Evolutionary conservation across 2,888 invertebrate species (phyloP), one percentile per base, ranked within the genome.

Genomic region (Pseudanteris insignis): DNA sequence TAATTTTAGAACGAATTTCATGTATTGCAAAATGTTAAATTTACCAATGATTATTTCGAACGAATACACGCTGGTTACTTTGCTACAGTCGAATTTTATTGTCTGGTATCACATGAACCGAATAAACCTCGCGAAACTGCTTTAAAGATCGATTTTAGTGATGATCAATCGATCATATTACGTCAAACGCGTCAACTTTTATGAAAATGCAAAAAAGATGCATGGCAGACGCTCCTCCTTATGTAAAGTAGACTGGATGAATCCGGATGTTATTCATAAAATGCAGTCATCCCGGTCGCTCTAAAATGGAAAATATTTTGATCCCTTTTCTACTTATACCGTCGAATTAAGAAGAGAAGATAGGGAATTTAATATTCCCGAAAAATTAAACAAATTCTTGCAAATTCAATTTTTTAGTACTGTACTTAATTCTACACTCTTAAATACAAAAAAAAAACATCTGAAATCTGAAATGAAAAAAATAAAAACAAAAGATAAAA

Each of bases 161-260:
- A 47, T 41, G 38, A 41, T 40, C 25, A 30, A 55, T 55, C 55
- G 47, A 55, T 55, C 55, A 55, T 26, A 47, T 47, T 47, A 47
- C 12, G 47, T 47, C 47, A 41, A 41, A 36, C 34, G 13, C 36
- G 34, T 55, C 47, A 47, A 30, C 36, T 34, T 41, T 47, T 41
- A 41, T 55, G 55, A 41, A 55, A 47, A 55, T 47, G 18, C 18
- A 36, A 55, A 55, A 55, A 47, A 47, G 40, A 36, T 41, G 47
- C 40, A 36, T 36, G 55, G 41, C 47, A 47, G 36, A 6, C 18
- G 18, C 7, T n/a, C 10, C 7, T n/a, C 10, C 24, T 55, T 47
- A 47, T 24, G 46, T 47, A 40, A 55, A 46, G 28, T 25, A 11
- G 15, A 24, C 14, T 18, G 14, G 36, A 37, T 53, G 29, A 13